Evolutionary conservation across 2,113 vertebrate species (phyloP).

Genomic region (Pristiophorus japonicus): DNA sequence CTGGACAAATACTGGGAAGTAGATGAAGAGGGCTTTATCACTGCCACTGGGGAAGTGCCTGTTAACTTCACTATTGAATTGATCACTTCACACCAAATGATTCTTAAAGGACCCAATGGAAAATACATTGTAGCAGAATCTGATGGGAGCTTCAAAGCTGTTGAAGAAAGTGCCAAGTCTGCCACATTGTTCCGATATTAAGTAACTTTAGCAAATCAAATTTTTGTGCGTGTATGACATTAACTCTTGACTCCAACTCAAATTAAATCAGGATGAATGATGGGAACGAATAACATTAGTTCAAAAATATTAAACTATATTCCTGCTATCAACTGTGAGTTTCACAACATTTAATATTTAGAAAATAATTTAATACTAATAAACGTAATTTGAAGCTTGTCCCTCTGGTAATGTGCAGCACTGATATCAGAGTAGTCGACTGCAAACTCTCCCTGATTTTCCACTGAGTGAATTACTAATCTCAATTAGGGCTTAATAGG

Average conservation of each 20-base stretch:
- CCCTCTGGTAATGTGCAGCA: neutral
- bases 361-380: neutral
- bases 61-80: slow-evolving; percentile 43
- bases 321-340: slow-evolving; percentile 21
- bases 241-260: neutral
- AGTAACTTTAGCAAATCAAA: slow-evolving; percentile 18
- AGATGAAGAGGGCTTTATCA: slow-evolving; percentile 39
- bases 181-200: slow-evolving; percentile 43
- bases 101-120: slow-evolving; percentile 40
- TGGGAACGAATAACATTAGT: neutral
- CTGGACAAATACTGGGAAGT: slow-evolving; percentile 40
- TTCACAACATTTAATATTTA: neutral
- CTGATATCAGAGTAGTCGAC: neutral
- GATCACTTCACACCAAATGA: slow-evolving; percentile 36
- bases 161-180: slow-evolving; percentile 14
- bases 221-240: neutral
- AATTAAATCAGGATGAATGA: neutral
- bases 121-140: slow-evolving; percentile 42
- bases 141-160: slow-evolving; percentile 40
- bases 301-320: no score
- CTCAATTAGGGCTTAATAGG: neutral
- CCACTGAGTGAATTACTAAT: neutral
- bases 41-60: slow-evolving; percentile 20
- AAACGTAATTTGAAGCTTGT: neutral
- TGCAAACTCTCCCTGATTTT: neutral